Conservation (phyloP, 2,888 invertebrate genomes). For the Acrocera orbiculus region DNA sequence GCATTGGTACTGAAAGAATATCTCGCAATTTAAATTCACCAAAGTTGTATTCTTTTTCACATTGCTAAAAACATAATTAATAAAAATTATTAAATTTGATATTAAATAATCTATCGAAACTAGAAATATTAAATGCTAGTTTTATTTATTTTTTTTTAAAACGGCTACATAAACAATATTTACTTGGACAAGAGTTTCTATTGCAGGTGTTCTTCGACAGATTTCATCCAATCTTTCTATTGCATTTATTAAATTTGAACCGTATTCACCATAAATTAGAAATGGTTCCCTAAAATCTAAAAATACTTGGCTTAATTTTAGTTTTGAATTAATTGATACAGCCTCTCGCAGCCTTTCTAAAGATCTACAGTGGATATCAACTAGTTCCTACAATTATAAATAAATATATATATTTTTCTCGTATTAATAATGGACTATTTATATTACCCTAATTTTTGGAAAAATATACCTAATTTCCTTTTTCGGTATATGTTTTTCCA, state of each 20-base stretch:
- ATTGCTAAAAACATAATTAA: conserved; percentile 44
- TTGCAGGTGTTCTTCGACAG: conserved; percentile 27
- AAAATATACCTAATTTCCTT: conserved; percentile 70
- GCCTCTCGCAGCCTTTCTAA: conserved; percentile 63
- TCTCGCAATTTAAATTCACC: conserved; percentile 89
- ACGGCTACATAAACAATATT: neutral
- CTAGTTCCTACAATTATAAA: conserved; percentile 45
- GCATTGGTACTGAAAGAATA: conserved; percentile 95
- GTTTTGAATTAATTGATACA: conserved; percentile 37
- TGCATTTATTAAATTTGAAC: conserved; percentile 82
- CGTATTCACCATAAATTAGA: conserved; percentile 88
- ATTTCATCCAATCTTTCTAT: conserved; percentile 53
- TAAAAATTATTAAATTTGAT: neutral
- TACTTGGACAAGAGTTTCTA: conserved; percentile 29
- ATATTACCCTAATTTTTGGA: conserved; percentile 76
- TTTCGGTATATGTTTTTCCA: conserved; percentile 49
- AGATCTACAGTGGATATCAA: conserved; percentile 72
- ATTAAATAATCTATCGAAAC: neutral
- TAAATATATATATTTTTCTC: no score
- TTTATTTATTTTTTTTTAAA: no score
- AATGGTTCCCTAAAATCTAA: conserved; percentile 79
- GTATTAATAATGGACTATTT: no score
- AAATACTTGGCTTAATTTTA: conserved; percentile 64
- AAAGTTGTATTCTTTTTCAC: conserved; percentile 85
- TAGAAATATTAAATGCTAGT: no score